Evolutionary conservation across 1,140 invertebrate genomes (phyloP).

Genomic region (Aphelenchoides besseyi): DNA sequence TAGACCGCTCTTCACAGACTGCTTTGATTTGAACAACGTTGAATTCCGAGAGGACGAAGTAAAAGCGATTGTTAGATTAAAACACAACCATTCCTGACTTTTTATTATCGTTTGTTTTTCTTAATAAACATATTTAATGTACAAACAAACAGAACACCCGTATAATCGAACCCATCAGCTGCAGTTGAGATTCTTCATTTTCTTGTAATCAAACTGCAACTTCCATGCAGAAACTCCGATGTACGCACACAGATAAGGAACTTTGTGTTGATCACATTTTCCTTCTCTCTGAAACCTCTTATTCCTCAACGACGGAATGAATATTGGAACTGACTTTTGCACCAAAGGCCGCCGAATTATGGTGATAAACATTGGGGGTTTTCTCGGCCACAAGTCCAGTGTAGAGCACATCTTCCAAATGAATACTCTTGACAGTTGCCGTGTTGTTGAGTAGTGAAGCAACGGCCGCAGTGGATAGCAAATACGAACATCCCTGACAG

Average conservation of each 20-base stretch:
- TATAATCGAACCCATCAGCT: too few relatives aligned
- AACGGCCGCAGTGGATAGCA: background rate
- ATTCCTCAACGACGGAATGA: background rate
- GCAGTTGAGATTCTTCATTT: background rate
- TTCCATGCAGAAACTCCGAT: slow-evolving; percentile 1
- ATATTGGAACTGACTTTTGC: background rate
- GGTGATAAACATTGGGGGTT: background rate
- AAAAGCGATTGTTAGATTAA: too few relatives aligned
- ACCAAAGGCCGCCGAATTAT: background rate
- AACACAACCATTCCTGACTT: too few relatives aligned
- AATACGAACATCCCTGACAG: slow-evolving; percentile 20
- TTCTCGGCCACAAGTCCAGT: background rate
- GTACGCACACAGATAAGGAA: background rate
- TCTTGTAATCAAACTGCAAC: background rate
- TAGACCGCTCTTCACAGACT: too few relatives aligned
- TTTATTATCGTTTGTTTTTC: too few relatives aligned
- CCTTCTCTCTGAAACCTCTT: background rate
- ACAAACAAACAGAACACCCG: too few relatives aligned
- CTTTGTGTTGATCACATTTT: background rate
- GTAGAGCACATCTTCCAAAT: slow-evolving; percentile 3
- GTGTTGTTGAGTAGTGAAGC: background rate
- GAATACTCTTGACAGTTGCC: background rate
- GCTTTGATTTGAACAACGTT: too few relatives aligned
- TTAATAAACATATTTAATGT: too few relatives aligned
- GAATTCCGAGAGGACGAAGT: too few relatives aligned